These are phyloP conservation scores for Tetropium fuscum DNA, from an alignment of 2,888 invertebrate genomes.

Conservation along the genomic window DNA sequence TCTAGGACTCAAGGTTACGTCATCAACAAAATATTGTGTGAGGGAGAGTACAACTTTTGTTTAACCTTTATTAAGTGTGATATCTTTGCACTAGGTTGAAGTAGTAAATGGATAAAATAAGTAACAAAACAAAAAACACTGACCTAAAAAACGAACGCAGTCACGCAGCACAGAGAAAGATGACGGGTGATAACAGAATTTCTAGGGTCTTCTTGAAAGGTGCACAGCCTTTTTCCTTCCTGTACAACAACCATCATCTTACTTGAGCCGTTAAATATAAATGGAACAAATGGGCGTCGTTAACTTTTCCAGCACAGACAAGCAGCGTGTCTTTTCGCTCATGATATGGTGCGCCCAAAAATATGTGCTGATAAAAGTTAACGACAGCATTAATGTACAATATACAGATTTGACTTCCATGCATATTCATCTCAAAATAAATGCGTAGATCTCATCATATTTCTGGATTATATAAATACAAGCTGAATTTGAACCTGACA, in stretches of 20 bases:
- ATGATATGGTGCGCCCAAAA: background rate
- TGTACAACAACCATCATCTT: conserved; percentile 67
- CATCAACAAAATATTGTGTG: no score
- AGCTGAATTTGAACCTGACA: background rate
- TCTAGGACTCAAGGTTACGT: no score
- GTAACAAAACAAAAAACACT: conserved; percentile 59
- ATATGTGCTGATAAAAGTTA: conserved; percentile 30
- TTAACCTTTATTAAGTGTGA: no score
- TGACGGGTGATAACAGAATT: conserved; percentile 81
- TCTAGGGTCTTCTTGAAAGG: conserved; percentile 82
- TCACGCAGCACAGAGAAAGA: conserved; percentile 81
- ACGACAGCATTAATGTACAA: conserved; percentile 27
- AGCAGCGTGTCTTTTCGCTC: background rate
- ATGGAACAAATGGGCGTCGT: background rate
- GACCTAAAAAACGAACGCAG: conserved; percentile 63
- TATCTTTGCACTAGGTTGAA: no score
- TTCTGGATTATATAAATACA: background rate
- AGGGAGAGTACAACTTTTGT: no score
- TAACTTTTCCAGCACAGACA: conserved; percentile 15
- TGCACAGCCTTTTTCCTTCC: conserved; percentile 75
- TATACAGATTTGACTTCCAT: conserved; percentile 57
- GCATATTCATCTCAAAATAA: conserved; percentile 47
- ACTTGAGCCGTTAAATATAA: conserved; percentile 56
- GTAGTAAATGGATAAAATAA: conserved; percentile 39
- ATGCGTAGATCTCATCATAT: conserved; percentile 31